Evolutionary conservation across 2,113 vertebrate genomes (phyloP).

Genomic region (Leuciscus idus): DNA sequence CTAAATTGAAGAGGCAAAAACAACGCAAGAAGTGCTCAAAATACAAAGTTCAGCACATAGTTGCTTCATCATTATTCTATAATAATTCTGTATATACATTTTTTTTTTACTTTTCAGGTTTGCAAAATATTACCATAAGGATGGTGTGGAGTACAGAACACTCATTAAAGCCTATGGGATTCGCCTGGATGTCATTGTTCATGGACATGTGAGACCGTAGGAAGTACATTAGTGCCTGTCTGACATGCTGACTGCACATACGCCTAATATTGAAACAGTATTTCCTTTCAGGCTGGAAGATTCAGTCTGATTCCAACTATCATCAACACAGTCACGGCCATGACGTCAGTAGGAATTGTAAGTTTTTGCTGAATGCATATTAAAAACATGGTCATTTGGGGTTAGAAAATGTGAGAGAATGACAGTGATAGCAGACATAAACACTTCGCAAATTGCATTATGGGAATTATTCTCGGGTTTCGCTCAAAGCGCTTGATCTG

Average conservation of each 20-base stretch:
- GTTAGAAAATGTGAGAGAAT: neutral
- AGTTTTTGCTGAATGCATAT: conserved; percentile 61
- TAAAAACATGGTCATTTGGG: neutral
- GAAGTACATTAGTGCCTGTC: conserved; percentile 16
- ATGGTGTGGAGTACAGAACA: conserved; percentile 78
- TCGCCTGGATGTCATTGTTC: conserved; percentile 88
- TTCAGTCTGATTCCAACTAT: conserved; percentile 91
- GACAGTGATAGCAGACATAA: neutral
- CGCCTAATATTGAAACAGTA: neutral
- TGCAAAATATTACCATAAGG: conserved; percentile 83
- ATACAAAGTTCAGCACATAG: no score
- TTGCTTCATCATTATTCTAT: no score
- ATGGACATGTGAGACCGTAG: conserved; percentile 79
- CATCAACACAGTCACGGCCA: conserved; percentile 87
- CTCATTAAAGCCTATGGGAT: conserved; percentile 89
- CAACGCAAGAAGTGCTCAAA: no score
- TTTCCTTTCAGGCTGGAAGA: conserved; percentile 84
- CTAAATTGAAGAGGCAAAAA: no score
- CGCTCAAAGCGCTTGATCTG: neutral
- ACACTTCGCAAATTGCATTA: conserved; percentile 29
- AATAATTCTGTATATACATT: no score
- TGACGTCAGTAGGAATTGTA: conserved; percentile 92
- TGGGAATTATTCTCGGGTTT: neutral
- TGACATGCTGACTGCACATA: neutral
- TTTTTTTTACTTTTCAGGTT: conserved; percentile 68